Evolutionary conservation across 2,888 invertebrate species (phyloP).

Genomic region (Alcis repandata): DNA sequence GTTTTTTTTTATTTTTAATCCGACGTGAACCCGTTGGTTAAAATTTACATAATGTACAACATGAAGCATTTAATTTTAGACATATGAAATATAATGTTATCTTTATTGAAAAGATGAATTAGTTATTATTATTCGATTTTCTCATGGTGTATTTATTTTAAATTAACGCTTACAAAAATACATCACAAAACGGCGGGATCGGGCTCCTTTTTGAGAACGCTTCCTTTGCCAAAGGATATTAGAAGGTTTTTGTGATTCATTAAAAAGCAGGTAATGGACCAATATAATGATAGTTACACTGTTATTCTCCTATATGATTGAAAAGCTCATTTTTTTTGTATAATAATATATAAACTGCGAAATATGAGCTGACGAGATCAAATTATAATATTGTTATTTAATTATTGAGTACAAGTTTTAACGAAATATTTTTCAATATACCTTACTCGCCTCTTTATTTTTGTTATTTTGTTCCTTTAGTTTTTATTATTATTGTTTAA

Average conservation of each 20-base stretch:
- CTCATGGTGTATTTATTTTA: slow-evolving; percentile 76
- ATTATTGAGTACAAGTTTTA: slow-evolving; percentile 86
- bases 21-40: slow-evolving; percentile 53
- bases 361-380: slow-evolving; percentile 81
- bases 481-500: slow-evolving; percentile 84
- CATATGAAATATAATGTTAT: slow-evolving; percentile 82
- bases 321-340: slow-evolving; percentile 74
- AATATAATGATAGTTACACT: slow-evolving; percentile 74
- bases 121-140: slow-evolving; percentile 67
- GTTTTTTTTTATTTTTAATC: slow-evolving; percentile 34
- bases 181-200: slow-evolving; percentile 76
- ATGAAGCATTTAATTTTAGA: slow-evolving; percentile 86
- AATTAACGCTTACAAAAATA: slow-evolving; percentile 74
- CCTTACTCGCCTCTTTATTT: slow-evolving; percentile 82
- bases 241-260: slow-evolving; percentile 51
- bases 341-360: slow-evolving; percentile 67
- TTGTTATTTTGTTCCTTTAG: slow-evolving; percentile 86
- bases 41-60: slow-evolving; percentile 81
- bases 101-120: slow-evolving; percentile 67
- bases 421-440: slow-evolving; percentile 83
- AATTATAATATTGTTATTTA: slow-evolving; percentile 86
- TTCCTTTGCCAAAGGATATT: slow-evolving; percentile 56
- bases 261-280: slow-evolving; percentile 75
- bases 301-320: slow-evolving; percentile 68
- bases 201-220: slow-evolving; percentile 51